Base-by-base conservation (phyloP, 2,888 invertebrate species). In the Argyresthia albistria region DNA sequence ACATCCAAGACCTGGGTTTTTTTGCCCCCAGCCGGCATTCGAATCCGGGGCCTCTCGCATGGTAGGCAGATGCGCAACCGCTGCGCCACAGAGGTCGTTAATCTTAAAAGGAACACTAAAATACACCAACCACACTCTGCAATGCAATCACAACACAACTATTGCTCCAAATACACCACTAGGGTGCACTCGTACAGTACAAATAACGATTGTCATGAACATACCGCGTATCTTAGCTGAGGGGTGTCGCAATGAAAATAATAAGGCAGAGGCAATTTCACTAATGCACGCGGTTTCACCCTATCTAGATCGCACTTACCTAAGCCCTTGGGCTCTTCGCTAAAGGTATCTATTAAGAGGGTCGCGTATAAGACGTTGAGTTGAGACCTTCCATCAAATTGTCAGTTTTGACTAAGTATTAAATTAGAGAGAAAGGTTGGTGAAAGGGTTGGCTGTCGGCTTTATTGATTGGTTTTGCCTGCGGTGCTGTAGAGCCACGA, bases 251-350 rank as follows among this genome's bases (percentile, higher is more conserved):
- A 80, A 77, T 84, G 83, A 81, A 82, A 86, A 86, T 83, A 84
- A 86, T 86, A 81, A 81, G 78, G 79, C 73, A 68, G 72, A 75
- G 80, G 84, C 83, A 87, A 87, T 88, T 86, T 83, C 74, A 76
- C 87, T 87, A 88, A 88, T 88, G 88, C 82, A 87, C 73, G 83
- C 70, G 86, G 86, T 86, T 80, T 76, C 76, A 73, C 74, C 74
- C 80, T 80, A 81, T 84, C 80, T 81, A 71, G 78, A 79, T 80
- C 76, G 75, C 78, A 77, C 78, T 80, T 77, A 79, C 73, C 73
- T 43, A 43, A 45, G 43, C 43, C 64, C 69, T 64, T 60, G 65
- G 25, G 62, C 67, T 71, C 72, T 57, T 54, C 59, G 59, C 60
- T 59, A 67, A 73, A 79, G 76, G 81, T 74, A 69, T 71, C 80